Percentiles rank a stretch among this genome's conserved stretches.
Conservation (phyloP, 1,140 invertebrate species). For the Lucilia cuprina region DNA sequence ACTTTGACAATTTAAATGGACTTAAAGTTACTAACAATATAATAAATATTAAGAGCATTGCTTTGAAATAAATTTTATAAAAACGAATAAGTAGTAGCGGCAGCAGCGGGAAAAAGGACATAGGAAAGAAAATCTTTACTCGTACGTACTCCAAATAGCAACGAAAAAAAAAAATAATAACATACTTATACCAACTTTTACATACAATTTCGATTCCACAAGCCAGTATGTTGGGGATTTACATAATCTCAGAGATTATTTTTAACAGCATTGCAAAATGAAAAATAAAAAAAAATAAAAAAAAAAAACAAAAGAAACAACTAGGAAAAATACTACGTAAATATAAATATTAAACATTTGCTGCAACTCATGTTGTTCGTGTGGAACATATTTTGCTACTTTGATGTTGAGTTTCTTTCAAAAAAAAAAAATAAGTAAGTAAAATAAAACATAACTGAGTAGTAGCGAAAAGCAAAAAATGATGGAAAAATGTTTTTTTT, state of each 20-base stretch:
- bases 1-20: background rate
- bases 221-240: background rate
- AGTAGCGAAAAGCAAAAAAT: too few species aligned
- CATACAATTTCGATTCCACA: background rate
- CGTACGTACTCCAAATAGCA: background rate
- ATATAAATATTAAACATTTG: background rate
- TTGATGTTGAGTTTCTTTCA: background rate
- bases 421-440: background rate
- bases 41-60: background rate
- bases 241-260: background rate
- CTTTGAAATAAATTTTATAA: background rate
- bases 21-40: conserved; percentile 3
- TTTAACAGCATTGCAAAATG: background rate
- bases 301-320: background rate
- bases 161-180: background rate
- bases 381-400: background rate
- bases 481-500: background rate
- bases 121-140: background rate
- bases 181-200: background rate
- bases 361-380: background rate
- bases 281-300: background rate
- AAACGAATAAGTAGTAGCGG: background rate
- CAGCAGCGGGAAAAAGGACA: background rate
- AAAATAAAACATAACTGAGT: too few species aligned
- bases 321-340: background rate